phyloP scores from a whole-genome alignment of 1,140 invertebrate species.

The Bombyx mandarina region DNA sequence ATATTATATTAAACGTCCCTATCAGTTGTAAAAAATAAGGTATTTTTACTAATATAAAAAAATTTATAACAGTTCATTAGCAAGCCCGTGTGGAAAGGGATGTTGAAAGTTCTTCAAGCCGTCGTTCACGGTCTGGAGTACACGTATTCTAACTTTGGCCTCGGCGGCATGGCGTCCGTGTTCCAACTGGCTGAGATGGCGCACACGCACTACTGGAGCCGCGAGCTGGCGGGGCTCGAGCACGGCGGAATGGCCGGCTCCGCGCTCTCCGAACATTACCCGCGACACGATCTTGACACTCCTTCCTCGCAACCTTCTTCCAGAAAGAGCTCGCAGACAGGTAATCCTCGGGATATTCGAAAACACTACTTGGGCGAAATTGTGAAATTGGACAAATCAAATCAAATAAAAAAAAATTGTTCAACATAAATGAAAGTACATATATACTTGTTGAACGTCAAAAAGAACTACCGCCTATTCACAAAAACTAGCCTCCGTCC shows the following conservation, averaged over 20 bases:
- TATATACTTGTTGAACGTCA: too few species aligned
- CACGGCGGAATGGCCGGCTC: constrained; percentile 68
- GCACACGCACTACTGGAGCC: constrained; percentile 98
- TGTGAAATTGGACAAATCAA: not conserved
- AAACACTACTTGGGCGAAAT: too few species aligned
- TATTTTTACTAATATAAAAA: not conserved
- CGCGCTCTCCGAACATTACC: constrained; percentile 33
- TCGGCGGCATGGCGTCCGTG: constrained; percentile 97
- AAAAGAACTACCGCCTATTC: too few species aligned
- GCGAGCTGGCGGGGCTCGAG: constrained; percentile 78
- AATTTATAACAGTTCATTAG: constrained; percentile 81
- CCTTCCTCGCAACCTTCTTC: constrained; percentile 60
- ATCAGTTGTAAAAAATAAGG: too few species aligned
- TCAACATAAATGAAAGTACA: too few species aligned
- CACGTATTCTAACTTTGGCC: constrained; percentile 93
- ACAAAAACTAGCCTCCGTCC: too few species aligned
- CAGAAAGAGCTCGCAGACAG: constrained; percentile 64
- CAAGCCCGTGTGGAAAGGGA: constrained; percentile 95
- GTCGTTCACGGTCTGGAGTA: constrained; percentile 92
- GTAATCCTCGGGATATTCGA: constrained; percentile 17
- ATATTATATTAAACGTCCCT: too few species aligned
- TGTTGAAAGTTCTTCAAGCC: constrained; percentile 92
- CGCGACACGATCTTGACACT: constrained; percentile 44
- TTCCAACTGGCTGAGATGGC: constrained; percentile 98
- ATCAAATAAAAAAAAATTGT: too few species aligned